Base-by-base conservation (phyloP, 1,140 invertebrate species). In the Drosophila azteca region DNA sequence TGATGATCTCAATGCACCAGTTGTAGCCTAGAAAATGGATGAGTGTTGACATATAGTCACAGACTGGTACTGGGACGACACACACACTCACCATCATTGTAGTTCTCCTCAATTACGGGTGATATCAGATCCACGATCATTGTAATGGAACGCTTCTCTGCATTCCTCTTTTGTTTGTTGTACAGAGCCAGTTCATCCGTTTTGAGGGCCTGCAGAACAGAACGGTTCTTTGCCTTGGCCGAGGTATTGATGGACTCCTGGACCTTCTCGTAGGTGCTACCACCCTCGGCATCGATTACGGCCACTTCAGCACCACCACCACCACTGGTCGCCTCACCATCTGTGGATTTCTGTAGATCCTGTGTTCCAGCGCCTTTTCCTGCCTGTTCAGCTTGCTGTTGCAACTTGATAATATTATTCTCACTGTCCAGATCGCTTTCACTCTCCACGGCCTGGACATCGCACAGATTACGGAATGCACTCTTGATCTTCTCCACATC, bases 401-500 rank as follows among this genome's bases (percentile, higher is more conserved):
- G 89, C 13, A 91, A 41, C 48, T 88, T 79, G 0, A 91, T 87
- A 11, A 91, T 80, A 39, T 88, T 84, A 26, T 76, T 91, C 55
- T 91, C 85, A 11, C 72, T 93, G 91, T 96, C 96, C 68, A 97
- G 95, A 64, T 97, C 96, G 84, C 97, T 96, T 78, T 97, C 96
- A 68, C 95, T 93, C 83, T 97, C 95, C 20, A 97, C 90, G 50
- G 96, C 95, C 54, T 96, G 96, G 54, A 99, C 96, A 71, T 98
- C 96, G 22, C 99, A 93, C 67, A 99, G 93, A 17, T 97, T 95
- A 65, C 96, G 95, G 92, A 99, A 99, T 6, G 96, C 95, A 77
- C 95, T 95, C 93, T 98, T 98, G 94, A 99, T 99, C 88, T 97
- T 98, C 69, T 99, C 98, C 6, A 95, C 94, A 93, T 99, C 98